Base-by-base conservation (phyloP, 2,888 invertebrate species). In the Andrena flavipes region DNA sequence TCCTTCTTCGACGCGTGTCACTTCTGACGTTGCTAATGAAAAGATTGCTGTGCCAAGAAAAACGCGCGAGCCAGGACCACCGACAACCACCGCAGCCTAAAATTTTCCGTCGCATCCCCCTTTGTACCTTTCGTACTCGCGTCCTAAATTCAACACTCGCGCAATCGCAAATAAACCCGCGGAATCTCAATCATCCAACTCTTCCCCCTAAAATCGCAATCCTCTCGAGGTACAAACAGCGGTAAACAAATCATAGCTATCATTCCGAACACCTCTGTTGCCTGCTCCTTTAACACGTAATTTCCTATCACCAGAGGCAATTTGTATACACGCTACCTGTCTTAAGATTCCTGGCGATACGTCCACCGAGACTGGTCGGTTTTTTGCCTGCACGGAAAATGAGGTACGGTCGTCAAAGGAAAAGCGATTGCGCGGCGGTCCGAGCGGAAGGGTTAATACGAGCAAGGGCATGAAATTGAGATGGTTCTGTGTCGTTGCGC, bases 401-500 rank as follows among this genome's bases (percentile, higher is more conserved):
- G 71, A 51, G 62, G 20, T 48, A 71, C 23, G 54, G 49, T 80
- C 80, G 60, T 35, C 56, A 63, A 67, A 67, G 79, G 80, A 80
- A 81, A 74, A 81, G 73, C 80, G 73, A 81, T 74, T 69, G 16
- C 69, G 54, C 51, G 42, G 33, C 54, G 65, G 20, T 42, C 62
- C 26, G 62, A 67, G 71, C 33, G 48, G 65, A 60, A 33, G 67
- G 71, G 82, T 65, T 71, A 76, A 82, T 67, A 74, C 75, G 74
- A 16, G 48, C 30, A 74, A 69, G 49, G 48, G 80, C 79, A 67
- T 72, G 80, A 67, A 67, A 80, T 80, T 78, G 80, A 80, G 78
- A 78, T 80, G 33, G 80, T 80, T 80, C 80, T 80, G 65, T 80
- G 79, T 80, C 79, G 80, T 80, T 80, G 80, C 79, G 42, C 79